Conservation (phyloP, 2,113 vertebrate species). For the Mormyrus iriodes region DNA sequence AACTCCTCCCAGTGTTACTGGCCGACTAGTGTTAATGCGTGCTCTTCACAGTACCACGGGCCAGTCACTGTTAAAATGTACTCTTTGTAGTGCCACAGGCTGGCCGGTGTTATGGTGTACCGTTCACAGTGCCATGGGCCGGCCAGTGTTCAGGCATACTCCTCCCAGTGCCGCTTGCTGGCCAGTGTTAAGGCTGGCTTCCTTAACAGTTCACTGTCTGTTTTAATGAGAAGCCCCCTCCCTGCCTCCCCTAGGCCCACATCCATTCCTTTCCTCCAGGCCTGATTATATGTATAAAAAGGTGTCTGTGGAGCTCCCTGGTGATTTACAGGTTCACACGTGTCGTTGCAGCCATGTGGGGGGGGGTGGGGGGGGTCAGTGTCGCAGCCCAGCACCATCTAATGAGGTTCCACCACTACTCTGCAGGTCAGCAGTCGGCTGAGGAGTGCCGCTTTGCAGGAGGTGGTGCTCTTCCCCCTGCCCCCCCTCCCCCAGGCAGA, state of each 20-base stretch:
- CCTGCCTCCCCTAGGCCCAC: conserved; percentile 25
- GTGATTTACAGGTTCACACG: conserved; percentile 32
- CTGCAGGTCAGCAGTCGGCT: not conserved
- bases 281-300: conserved; percentile 39
- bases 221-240: conserved; percentile 38
- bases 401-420: conserved; percentile 26
- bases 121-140: not conserved
- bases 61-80: not conserved
- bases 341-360: not conserved
- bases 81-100: not conserved
- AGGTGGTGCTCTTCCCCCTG: not conserved
- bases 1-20: not conserved
- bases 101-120: not conserved
- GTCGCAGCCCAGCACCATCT: conserved; percentile 16
- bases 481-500: not conserved
- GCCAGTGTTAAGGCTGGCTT: not conserved
- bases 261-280: conserved; percentile 33
- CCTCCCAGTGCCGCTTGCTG: not conserved
- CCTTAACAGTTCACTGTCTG: conserved; percentile 28
- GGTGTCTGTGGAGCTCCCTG: conserved; percentile 6
- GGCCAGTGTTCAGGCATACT: not conserved
- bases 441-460: not conserved
- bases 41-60: not conserved
- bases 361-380: not conserved
- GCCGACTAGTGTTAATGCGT: not conserved